Percentiles rank a stretch among this genome's conserved stretches.
phyloP scores from a whole-genome alignment of 2,797 vertebrate genomes.

The Trematomus bernacchii region DNA sequence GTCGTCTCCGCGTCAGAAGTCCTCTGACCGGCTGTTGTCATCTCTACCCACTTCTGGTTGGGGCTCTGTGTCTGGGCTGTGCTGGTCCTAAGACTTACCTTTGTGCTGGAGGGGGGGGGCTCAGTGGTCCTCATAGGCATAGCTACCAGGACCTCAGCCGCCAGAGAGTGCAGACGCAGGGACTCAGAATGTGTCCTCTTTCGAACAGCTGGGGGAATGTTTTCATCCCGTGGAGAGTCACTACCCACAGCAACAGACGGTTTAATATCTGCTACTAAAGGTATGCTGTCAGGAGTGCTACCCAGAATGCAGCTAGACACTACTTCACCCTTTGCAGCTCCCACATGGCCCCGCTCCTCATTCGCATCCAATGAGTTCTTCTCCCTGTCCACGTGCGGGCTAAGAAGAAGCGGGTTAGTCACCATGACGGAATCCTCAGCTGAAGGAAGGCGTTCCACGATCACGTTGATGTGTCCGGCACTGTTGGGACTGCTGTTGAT shows the following conservation, averaged over 20 bases:
- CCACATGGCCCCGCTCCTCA: conserved; percentile 48
- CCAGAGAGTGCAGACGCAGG: conserved; percentile 93
- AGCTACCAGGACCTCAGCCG: conserved; percentile 95
- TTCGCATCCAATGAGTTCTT: conserved; percentile 76
- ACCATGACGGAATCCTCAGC: conserved; percentile 88
- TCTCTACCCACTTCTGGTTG: conserved; percentile 80
- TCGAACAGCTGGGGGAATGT: conserved; percentile 89
- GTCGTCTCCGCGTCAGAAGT: conserved; percentile 76
- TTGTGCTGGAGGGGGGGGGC: conserved; percentile 75
- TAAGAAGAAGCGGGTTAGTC: conserved; percentile 88
- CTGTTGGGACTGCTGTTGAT: conserved; percentile 92
- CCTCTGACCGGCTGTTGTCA: conserved; percentile 40
- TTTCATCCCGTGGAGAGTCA: conserved; percentile 86
- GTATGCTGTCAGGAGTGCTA: conserved; percentile 2
- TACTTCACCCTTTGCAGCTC: conserved; percentile 76
- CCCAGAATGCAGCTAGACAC: conserved; percentile 81
- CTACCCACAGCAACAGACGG: conserved; percentile 34
- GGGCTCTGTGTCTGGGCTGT: conserved; percentile 68
- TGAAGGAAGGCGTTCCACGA: conserved; percentile 95
- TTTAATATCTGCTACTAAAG: conserved; percentile 25
- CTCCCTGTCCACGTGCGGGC: conserved; percentile 78
- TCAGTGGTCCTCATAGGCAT: conserved; percentile 95
- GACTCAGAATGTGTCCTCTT: conserved; percentile 97
- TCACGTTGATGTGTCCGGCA: conserved; percentile 95
- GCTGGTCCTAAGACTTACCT: conserved; percentile 36